These are phyloP conservation scores for Criorhina ranunculi DNA, from an alignment of 2,888 invertebrate genomes.

Conservation along the genomic window DNA sequence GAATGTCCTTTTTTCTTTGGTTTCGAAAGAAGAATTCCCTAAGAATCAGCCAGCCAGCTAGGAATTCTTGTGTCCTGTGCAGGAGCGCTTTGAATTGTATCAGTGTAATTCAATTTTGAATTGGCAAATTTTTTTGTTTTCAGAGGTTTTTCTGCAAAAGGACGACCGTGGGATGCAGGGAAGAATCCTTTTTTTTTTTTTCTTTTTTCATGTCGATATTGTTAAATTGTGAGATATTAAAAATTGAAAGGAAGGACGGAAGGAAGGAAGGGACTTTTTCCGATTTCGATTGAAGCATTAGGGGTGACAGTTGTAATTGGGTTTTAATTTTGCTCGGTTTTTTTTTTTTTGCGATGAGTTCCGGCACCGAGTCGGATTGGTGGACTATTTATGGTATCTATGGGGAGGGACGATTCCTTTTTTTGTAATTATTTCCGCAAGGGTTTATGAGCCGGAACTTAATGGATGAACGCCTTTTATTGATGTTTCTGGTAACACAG, in stretches of 20 bases:
- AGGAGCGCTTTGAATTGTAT: constrained; percentile 50
- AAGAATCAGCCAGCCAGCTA: constrained; percentile 16
- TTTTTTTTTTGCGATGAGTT: constrained; percentile 7
- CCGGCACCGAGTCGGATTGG: neutral
- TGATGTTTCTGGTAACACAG: too few relatives aligned
- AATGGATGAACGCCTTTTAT: too few relatives aligned
- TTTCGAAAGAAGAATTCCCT: constrained; percentile 30
- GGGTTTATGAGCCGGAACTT: too few relatives aligned
- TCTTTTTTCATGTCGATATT: constrained; percentile 15
- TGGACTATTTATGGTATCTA: neutral
- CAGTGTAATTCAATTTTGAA: constrained; percentile 76
- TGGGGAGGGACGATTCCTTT: neutral
- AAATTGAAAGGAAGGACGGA: constrained; percentile 58
- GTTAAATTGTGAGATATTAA: constrained; percentile 65
- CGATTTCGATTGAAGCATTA: constrained; percentile 45
- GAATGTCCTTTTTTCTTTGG: constrained; percentile 53
- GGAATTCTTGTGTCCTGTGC: constrained; percentile 5
- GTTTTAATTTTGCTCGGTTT: constrained; percentile 57
- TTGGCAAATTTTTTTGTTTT: constrained; percentile 66
- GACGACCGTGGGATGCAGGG: constrained; percentile 21
- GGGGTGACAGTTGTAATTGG: constrained; percentile 55
- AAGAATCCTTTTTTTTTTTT: constrained; percentile 24
- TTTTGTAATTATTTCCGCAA: too few relatives aligned
- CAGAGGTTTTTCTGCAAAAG: constrained; percentile 33
- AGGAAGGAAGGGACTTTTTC: constrained; percentile 68